Conservation (phyloP, 2,888 invertebrate genomes). For the Theretra japonica region DNA sequence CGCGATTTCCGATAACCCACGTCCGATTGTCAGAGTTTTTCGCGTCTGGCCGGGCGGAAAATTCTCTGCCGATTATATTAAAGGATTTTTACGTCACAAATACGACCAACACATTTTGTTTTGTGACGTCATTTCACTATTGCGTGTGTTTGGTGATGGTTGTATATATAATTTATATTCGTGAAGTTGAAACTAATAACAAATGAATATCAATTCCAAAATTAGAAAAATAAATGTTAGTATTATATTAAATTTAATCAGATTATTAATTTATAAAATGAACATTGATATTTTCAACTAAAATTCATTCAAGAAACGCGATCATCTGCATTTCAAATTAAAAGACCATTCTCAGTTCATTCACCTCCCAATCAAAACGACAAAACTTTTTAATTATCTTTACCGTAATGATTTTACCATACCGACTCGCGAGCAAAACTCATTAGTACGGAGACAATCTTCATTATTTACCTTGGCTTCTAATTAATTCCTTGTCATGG, state of each 20-base stretch:
- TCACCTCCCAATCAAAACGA: slow-evolving; percentile 66
- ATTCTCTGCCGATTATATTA: slow-evolving; percentile 59
- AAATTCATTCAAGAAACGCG: neutral
- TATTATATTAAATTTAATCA: too few species aligned
- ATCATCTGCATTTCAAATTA: slow-evolving; percentile 36
- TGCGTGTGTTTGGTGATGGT: neutral
- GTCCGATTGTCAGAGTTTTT: slow-evolving; percentile 52
- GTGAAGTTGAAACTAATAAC: neutral
- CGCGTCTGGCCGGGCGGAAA: slow-evolving; percentile 57
- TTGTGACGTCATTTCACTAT: neutral
- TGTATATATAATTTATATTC: neutral
- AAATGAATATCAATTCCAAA: too few species aligned
- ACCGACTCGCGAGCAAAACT: slow-evolving; percentile 71
- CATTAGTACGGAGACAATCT: slow-evolving; percentile 82
- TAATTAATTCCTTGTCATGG: slow-evolving; percentile 86
- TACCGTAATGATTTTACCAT: slow-evolving; percentile 72
- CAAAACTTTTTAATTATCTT: slow-evolving; percentile 80
- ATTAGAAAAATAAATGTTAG: too few species aligned
- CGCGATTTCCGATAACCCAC: slow-evolving; percentile 41
- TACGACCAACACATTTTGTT: neutral
- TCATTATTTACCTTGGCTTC: slow-evolving; percentile 84
- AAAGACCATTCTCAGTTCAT: slow-evolving; percentile 56
- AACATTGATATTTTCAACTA: too few species aligned
- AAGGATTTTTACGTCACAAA: slow-evolving; percentile 44
- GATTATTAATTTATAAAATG: too few species aligned